Evolutionary conservation across 1,140 invertebrate species (phyloP), one percentile per base, ranked within the genome.

Genomic region (Ceratina calcarata): DNA sequence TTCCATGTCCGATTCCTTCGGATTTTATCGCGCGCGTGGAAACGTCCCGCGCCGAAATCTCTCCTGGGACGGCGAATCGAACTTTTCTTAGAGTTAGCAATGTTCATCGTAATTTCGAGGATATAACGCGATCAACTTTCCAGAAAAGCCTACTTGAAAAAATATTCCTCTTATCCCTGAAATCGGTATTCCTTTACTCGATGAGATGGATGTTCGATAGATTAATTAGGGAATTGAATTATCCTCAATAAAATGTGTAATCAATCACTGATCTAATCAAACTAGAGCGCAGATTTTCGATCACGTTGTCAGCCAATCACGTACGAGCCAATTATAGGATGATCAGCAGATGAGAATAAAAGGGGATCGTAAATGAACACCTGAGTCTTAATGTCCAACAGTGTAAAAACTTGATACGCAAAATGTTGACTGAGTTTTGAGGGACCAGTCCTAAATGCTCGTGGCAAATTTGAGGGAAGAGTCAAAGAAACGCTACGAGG

Each of bases 1-100:
- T 89, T 89, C 65, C 51, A 27, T 13, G 64, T 12, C 13, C 24
- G 83, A 73, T 80, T 77, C 72, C 76, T 72, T 62, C 16, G 69
- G 74, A 84, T 86, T 88, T 88, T 84, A 88, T 88, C 82, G 65
- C 78, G 75, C 61, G 72, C 67, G 24, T 24, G 71, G 70, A 81
- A 85, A 72, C 67, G 64, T 37, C 51, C 58, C 57, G 69, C 27
- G 8, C 12, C 70, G 27, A 81, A 72, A 69, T 68, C 83, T 58
- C 73, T 13, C 49, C 22, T 55, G 78, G 73, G 27, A 61, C 53
- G 3, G 16, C 71, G 62, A 71, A 49, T 80, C 67, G 55, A 80
- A 85, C 64, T 84, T 84, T 76, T 66, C 76, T 1, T 45, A n/a
- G 1, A 71, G 15, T 71, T 62, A 32, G 4, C 49, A n/a, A 45